Evolutionary conservation across 2,888 invertebrate genomes (phyloP).

Genomic region (Anarsia innoxiella): DNA sequence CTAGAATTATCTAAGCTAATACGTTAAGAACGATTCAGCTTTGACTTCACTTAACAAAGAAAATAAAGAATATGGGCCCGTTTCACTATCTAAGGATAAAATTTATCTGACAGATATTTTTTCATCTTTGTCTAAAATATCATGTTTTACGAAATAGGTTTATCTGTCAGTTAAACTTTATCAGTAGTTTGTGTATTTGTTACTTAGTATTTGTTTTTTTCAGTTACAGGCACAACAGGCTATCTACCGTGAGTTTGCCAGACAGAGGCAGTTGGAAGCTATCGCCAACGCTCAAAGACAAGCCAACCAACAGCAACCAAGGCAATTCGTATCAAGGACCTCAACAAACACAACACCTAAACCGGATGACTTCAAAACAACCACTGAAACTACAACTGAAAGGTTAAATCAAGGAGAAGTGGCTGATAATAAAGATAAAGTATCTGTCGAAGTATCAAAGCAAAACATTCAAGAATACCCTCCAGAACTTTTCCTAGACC

Average conservation of each 20-base stretch:
- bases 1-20: no score
- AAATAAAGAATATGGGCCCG: no score
- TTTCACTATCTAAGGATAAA: no score
- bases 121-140: no score
- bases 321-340: constrained; percentile 42
- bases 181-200: no score
- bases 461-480: constrained; percentile 61
- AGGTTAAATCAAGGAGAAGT: constrained; percentile 43
- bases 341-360: constrained; percentile 23
- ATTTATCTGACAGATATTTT: no score
- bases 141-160: no score
- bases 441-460: constrained; percentile 54
- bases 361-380: constrained; percentile 26
- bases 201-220: no score
- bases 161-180: no score
- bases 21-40: no score
- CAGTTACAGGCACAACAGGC: constrained; percentile 59
- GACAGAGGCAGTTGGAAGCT: constrained; percentile 49
- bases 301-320: constrained; percentile 33
- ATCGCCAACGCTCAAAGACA: constrained; percentile 25
- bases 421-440: constrained; percentile 35
- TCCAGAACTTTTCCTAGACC: constrained; percentile 52
- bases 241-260: constrained; percentile 46
- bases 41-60: no score
- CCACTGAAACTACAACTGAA: constrained; percentile 41